Percentiles rank a stretch among this genome's conserved stretches.
phyloP scores from a whole-genome alignment of 1,140 invertebrate species.

The Paracyclopina nana region DNA sequence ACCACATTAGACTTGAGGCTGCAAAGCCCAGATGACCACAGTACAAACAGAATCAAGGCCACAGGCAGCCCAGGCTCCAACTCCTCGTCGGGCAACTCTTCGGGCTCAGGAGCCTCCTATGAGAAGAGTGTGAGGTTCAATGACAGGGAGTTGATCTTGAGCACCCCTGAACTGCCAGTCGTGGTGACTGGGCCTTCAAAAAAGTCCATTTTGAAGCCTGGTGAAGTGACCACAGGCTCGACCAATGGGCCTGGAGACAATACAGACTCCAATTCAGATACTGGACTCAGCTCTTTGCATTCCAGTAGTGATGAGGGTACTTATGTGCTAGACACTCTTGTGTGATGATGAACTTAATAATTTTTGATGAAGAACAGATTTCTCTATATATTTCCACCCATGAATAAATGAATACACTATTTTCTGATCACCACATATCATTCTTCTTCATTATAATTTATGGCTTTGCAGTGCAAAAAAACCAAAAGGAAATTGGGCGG shows the following conservation, averaged over 20 bases:
- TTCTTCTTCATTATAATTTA: too few species aligned
- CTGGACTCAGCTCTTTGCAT: slow-evolving; percentile 34
- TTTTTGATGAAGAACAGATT: too few species aligned
- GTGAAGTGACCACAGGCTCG: background rate
- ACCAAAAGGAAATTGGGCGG: too few species aligned
- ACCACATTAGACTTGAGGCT: background rate
- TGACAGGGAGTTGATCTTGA: background rate
- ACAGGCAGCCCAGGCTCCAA: background rate
- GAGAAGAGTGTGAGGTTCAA: slow-evolving; percentile 1
- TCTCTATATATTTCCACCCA: too few species aligned
- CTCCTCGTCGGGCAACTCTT: background rate
- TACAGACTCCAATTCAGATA: slow-evolving; percentile 35
- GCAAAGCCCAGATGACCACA: background rate
- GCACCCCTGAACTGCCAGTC: slow-evolving; percentile 3
- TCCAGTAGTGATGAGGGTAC: slow-evolving; percentile 30
- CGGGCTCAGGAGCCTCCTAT: background rate
- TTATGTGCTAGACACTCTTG: slow-evolving; percentile 30
- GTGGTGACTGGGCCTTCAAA: background rate
- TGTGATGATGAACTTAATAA: too few species aligned
- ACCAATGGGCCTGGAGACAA: too few species aligned
- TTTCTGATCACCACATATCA: too few species aligned
- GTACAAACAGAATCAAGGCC: background rate
- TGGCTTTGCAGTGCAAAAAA: too few species aligned
- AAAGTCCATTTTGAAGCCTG: slow-evolving; percentile 1
- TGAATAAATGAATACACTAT: too few species aligned